These are phyloP conservation scores for Macaria liturata DNA, from an alignment of 2,888 invertebrate genomes.

Conservation along the genomic window DNA sequence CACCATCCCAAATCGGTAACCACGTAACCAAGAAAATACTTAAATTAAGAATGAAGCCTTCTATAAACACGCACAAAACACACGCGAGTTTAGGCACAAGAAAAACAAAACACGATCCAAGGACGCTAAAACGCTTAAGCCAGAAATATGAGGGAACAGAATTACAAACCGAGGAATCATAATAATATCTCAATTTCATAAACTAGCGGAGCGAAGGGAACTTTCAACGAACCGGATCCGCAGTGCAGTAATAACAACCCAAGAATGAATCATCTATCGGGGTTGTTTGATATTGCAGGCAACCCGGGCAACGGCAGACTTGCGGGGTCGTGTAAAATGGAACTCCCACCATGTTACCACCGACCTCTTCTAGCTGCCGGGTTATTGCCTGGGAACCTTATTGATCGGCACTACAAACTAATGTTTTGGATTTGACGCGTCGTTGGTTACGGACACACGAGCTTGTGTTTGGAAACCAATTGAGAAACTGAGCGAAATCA, in stretches of 20 bases:
- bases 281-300: conserved; percentile 61
- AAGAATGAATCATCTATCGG: conserved; percentile 53
- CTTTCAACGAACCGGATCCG: conserved; percentile 41
- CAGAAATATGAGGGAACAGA: conserved; percentile 46
- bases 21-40: neutral
- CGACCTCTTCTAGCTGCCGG: conserved; percentile 51
- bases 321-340: conserved; percentile 43
- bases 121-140: conserved; percentile 4
- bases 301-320: conserved; percentile 50
- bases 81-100: neutral
- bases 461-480: conserved; percentile 30
- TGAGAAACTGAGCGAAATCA: conserved; percentile 21
- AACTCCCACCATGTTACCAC: conserved; percentile 32
- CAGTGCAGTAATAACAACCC: conserved; percentile 45
- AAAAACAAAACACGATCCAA: conserved; percentile 13
- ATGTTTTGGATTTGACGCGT: conserved; percentile 58
- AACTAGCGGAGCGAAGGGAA: conserved; percentile 41
- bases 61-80: no score
- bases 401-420: conserved; percentile 62
- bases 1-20: conserved; percentile 4
- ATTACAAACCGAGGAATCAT: conserved; percentile 73
- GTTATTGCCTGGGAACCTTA: conserved; percentile 71
- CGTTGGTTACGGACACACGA: conserved; percentile 44
- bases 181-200: conserved; percentile 75
- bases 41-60: no score